These are phyloP conservation scores for Catalaphyllia jardinei DNA, from an alignment of 64 coral and sea anemone species.

Conservation along the genomic window DNA sequence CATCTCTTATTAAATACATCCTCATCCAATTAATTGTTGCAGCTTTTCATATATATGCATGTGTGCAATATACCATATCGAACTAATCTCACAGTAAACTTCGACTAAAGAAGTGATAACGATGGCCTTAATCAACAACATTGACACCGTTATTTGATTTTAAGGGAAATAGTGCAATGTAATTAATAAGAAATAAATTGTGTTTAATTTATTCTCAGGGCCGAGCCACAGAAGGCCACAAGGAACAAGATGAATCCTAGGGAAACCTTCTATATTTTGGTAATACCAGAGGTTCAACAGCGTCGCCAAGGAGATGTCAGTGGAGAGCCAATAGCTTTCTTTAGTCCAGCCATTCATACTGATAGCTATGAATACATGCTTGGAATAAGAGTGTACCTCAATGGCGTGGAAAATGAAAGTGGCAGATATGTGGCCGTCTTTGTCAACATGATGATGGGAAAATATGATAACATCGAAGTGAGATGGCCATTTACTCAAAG, in stretches of 20 bases:
- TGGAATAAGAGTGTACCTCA: background rate
- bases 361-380: background rate
- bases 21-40: too few species aligned
- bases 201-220: background rate
- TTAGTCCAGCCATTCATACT: background rate
- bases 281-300: background rate
- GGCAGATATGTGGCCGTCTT: conserved; percentile 3
- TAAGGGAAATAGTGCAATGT: too few species aligned
- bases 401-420: background rate
- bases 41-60: too few species aligned
- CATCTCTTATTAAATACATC: too few species aligned
- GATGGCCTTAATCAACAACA: too few species aligned
- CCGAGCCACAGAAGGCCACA: background rate
- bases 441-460: background rate
- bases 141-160: too few species aligned
- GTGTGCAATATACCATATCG: too few species aligned
- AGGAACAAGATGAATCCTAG: background rate
- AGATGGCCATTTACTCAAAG: background rate
- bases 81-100: too few species aligned
- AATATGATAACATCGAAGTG: background rate
- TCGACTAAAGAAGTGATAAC: too few species aligned
- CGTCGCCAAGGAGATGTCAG: background rate
- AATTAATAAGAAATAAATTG: too few species aligned
- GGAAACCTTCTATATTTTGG: background rate
- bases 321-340: background rate